phyloP scores from a whole-genome alignment of 2,113 vertebrate species.

The Paracanthobrama guichenoti region DNA sequence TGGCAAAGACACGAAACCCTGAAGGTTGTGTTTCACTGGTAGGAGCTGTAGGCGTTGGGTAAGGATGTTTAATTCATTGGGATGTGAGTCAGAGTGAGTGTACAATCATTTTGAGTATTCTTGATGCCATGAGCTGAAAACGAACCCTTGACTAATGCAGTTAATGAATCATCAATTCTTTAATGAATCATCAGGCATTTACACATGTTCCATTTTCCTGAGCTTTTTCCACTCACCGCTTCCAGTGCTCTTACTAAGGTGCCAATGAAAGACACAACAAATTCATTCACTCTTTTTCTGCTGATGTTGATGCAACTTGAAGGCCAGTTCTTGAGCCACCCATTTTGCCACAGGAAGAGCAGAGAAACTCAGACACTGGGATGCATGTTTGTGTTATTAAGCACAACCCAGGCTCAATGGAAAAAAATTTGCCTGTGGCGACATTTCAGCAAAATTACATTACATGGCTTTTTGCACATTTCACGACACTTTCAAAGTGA shows the following conservation, averaged over 20 bases:
- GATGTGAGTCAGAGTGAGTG: slow-evolving; percentile 25
- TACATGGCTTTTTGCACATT: background rate
- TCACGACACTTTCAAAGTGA: background rate
- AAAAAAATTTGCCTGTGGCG: no score
- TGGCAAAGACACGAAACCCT: background rate
- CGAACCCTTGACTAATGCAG: background rate
- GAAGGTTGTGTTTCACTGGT: background rate
- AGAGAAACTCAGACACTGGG: background rate
- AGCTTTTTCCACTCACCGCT: background rate
- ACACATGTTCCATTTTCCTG: background rate
- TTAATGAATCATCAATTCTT: background rate
- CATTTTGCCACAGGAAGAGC: background rate
- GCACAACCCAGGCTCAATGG: background rate
- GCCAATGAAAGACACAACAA: background rate
- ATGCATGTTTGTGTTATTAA: background rate
- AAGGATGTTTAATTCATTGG: slow-evolving; percentile 28
- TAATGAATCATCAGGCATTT: background rate
- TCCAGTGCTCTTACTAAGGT: background rate
- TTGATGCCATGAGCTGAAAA: slow-evolving; percentile 12
- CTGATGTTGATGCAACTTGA: background rate
- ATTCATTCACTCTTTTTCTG: background rate
- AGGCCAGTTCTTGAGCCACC: background rate
- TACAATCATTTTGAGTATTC: background rate
- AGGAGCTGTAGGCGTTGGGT: background rate
- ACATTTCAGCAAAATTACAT: background rate